Evolutionary conservation across 2,888 invertebrate species (phyloP).

Genomic region (Endomychus coccineus): DNA sequence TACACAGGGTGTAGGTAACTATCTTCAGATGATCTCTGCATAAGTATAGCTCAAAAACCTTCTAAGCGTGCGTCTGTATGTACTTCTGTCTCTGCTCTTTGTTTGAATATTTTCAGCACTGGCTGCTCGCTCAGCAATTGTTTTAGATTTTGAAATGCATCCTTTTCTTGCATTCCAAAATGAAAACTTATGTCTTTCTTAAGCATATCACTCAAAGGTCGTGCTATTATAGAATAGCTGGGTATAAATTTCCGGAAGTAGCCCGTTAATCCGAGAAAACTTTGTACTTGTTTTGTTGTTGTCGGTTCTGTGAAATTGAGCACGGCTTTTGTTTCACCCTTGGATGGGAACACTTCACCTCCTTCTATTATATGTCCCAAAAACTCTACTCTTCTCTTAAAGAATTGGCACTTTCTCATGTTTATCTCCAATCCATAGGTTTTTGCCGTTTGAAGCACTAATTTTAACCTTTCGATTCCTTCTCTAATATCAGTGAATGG

Average conservation of each 20-base stretch:
- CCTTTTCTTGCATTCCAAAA: too few species aligned
- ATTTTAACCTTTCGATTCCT: too few species aligned
- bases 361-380: constrained; percentile 25
- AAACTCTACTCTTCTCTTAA: constrained; percentile 21
- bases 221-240: constrained; percentile 22
- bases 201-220: constrained; percentile 22
- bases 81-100: too few species aligned
- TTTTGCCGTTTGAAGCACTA: too few species aligned
- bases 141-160: too few species aligned
- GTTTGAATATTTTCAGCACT: too few species aligned
- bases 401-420: constrained; percentile 27
- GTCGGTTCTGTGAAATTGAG: constrained; percentile 19
- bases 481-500: too few species aligned
- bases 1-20: constrained; percentile 27
- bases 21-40: constrained; percentile 21
- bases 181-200: constrained; percentile 24
- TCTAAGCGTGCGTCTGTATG: constrained; percentile 29
- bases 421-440: too few species aligned
- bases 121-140: too few species aligned
- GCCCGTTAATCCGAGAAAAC: constrained; percentile 25
- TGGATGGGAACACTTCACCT: constrained; percentile 16
- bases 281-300: constrained; percentile 17
- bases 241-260: constrained; percentile 27
- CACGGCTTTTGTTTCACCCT: constrained; percentile 15
- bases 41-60: constrained; percentile 28